Percentiles rank a stretch among this genome's conserved stretches.
phyloP scores from a whole-genome alignment of 2,888 invertebrate species.

The Pyrrhopygopsis socrates region DNA sequence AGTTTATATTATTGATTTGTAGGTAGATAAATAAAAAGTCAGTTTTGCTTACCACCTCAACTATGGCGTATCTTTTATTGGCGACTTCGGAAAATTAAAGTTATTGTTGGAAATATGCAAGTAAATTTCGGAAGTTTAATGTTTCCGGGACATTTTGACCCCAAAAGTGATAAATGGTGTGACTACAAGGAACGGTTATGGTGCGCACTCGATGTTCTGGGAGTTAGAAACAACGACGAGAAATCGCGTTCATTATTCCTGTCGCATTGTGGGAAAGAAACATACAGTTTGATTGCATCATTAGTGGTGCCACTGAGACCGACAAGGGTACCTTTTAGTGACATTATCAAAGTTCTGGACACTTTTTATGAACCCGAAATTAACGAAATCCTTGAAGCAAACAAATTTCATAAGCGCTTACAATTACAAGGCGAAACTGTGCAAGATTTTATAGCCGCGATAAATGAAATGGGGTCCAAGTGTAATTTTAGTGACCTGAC shows the following conservation, averaged over 20 bases:
- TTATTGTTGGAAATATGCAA: background rate
- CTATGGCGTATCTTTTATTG: constrained; percentile 33
- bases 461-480: background rate
- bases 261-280: background rate
- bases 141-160: constrained; percentile 27
- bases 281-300: constrained; percentile 4
- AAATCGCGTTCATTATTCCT: background rate
- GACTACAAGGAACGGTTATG: constrained; percentile 30
- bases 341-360: constrained; percentile 1
- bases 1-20: no score
- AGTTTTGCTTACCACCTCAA: no score
- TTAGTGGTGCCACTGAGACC: background rate
- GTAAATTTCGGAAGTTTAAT: constrained; percentile 4
- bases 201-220: background rate
- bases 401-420: background rate
- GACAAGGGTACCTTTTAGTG: background rate
- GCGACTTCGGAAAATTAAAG: constrained; percentile 19
- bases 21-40: no score
- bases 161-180: constrained; percentile 22
- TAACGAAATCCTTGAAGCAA: background rate
- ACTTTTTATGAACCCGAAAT: background rate
- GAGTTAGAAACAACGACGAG: background rate
- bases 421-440: background rate
- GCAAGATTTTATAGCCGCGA: constrained; percentile 19
- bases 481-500: constrained; percentile 28